phyloP scores from a whole-genome alignment of 2,888 invertebrate genomes.

The Lepeophtheirus nordmannii region DNA sequence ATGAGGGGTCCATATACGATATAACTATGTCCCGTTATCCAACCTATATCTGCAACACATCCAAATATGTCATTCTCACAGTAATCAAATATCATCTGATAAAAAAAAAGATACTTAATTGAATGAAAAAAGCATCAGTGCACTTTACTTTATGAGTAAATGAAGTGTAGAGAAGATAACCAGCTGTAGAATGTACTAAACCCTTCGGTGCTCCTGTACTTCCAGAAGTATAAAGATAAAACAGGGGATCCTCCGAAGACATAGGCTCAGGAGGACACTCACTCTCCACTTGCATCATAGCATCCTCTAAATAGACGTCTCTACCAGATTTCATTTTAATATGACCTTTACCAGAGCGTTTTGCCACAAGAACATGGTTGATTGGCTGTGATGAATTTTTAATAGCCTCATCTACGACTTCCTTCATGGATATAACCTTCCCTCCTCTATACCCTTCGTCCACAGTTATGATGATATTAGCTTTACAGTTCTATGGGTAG shows the following conservation, averaged over 20 bases:
- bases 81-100: slow-evolving; percentile 38
- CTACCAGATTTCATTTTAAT: slow-evolving; percentile 32
- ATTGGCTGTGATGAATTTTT: slow-evolving; percentile 33
- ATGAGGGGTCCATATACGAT: slow-evolving; percentile 40
- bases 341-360: slow-evolving; percentile 33
- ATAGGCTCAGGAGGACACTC: slow-evolving; percentile 34
- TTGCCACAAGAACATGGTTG: slow-evolving; percentile 36
- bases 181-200: slow-evolving; percentile 29
- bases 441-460: slow-evolving; percentile 37
- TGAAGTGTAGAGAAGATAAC: slow-evolving; percentile 30
- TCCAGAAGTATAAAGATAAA: slow-evolving; percentile 41
- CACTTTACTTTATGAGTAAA: slow-evolving; percentile 29
- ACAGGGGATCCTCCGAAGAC: slow-evolving; percentile 39
- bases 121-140: not conserved
- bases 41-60: slow-evolving; percentile 41
- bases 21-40: slow-evolving; percentile 38
- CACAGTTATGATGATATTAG: slow-evolving; percentile 37
- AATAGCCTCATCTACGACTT: slow-evolving; percentile 36
- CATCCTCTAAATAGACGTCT: slow-evolving; percentile 32
- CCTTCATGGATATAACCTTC: slow-evolving; percentile 35
- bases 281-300: slow-evolving; percentile 33
- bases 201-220: slow-evolving; percentile 41
- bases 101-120: slow-evolving; percentile 1
- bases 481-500: slow-evolving; percentile 27
- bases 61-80: slow-evolving; percentile 36